These are phyloP conservation scores for Danionella dracula DNA, from an alignment of 2,797 vertebrate species.

Conservation along the genomic window DNA sequence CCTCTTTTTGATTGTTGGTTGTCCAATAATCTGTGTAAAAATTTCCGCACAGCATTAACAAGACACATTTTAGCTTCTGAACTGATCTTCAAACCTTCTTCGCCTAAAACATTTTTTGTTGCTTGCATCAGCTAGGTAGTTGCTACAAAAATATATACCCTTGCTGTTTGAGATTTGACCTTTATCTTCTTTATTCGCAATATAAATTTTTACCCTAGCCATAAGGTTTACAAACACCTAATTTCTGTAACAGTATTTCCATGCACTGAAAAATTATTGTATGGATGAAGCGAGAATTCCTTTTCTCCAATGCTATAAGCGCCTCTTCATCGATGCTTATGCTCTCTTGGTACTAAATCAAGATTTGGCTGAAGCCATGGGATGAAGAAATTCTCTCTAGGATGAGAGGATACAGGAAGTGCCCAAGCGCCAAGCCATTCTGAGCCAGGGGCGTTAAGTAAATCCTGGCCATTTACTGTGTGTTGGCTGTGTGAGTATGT, in stretches of 20 bases:
- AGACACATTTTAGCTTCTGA: no score
- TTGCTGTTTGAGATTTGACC: no score
- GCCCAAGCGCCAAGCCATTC: slow-evolving; percentile 24
- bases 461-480: slow-evolving; percentile 15
- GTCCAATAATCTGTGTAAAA: no score
- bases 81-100: no score
- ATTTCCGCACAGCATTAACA: no score
- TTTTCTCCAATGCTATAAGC: slow-evolving; percentile 17
- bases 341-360: slow-evolving; percentile 36
- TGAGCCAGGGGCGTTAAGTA: slow-evolving; percentile 23
- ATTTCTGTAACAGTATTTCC: slow-evolving; percentile 6
- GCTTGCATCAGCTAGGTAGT: no score
- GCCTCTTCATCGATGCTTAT: slow-evolving; percentile 39
- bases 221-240: background rate
- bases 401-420: slow-evolving; percentile 32
- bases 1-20: no score
- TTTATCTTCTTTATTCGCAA: no score
- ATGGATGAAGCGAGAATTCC: background rate
- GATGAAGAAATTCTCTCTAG: slow-evolving; percentile 29
- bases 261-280: background rate
- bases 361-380: slow-evolving; percentile 30
- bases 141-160: no score
- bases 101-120: no score
- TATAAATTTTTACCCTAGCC: background rate
- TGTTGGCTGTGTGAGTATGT: background rate